Evolutionary conservation across 2,888 invertebrate genomes (phyloP).

Genomic region (Andrena minutula): DNA sequence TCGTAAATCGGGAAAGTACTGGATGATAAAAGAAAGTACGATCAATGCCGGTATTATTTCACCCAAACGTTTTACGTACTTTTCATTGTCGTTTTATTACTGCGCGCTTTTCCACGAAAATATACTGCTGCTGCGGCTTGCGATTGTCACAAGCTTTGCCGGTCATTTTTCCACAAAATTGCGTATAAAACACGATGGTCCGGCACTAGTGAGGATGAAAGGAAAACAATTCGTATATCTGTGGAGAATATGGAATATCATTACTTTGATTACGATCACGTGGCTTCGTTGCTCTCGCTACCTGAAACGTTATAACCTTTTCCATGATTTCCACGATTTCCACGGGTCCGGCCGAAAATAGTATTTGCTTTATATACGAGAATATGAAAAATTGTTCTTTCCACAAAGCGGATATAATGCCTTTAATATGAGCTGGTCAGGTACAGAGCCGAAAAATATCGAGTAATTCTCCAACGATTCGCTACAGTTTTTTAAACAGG

Average conservation of each 20-base stretch:
- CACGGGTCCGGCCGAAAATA: neutral
- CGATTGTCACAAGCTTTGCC: neutral
- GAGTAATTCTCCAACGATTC: slow-evolving; percentile 8
- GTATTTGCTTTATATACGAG: neutral
- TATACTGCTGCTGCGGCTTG: neutral
- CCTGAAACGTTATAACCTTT: neutral
- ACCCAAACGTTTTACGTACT: neutral
- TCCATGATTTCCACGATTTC: slow-evolving; percentile 1
- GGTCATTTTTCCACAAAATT: neutral
- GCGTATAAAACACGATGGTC: neutral
- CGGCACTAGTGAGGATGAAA: too few species aligned
- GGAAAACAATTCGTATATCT: neutral
- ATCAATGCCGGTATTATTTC: slow-evolving; percentile 2
- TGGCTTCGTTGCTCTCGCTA: neutral
- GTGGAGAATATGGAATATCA: neutral
- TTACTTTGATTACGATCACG: slow-evolving; percentile 12
- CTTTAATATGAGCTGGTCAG: neutral
- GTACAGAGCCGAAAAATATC: slow-evolving; percentile 10
- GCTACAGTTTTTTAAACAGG: neutral
- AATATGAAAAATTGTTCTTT: slow-evolving; percentile 3
- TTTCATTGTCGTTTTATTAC: neutral
- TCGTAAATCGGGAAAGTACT: slow-evolving; percentile 1
- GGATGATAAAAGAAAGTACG: neutral
- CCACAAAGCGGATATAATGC: slow-evolving; percentile 4
- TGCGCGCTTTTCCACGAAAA: neutral